These are phyloP conservation scores for Phthorimaea operculella DNA, from an alignment of 1,140 invertebrate genomes.

Conservation along the genomic window DNA sequence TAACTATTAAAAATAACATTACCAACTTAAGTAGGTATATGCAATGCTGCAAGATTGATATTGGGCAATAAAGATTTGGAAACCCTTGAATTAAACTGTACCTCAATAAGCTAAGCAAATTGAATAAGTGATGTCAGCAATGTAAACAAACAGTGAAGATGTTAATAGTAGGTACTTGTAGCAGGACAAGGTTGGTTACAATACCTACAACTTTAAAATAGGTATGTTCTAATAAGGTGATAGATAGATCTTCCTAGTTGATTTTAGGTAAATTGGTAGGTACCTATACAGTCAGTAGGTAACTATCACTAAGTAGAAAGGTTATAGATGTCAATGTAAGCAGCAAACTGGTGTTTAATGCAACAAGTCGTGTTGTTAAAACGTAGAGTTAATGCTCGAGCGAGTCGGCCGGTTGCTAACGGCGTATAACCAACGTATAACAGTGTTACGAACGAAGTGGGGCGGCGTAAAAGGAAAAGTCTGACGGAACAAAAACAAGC, in stretches of 20 bases:
- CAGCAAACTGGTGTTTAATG: neutral
- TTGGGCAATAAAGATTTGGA: too few relatives aligned
- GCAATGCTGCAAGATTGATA: too few relatives aligned
- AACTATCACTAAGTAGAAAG: too few relatives aligned
- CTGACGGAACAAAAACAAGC: constrained; percentile 56
- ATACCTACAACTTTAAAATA: neutral
- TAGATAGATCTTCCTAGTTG: too few relatives aligned
- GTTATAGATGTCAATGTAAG: neutral
- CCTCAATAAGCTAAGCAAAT: too few relatives aligned
- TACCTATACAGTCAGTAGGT: neutral
- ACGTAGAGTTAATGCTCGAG: neutral
- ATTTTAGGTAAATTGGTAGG: neutral
- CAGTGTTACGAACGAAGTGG: constrained; percentile 23
- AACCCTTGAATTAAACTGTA: too few relatives aligned
- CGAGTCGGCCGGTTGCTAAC: constrained; percentile 17
- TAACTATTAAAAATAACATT: too few relatives aligned
- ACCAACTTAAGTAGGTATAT: too few relatives aligned
- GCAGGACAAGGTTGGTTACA: neutral
- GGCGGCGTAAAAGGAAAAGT: constrained; percentile 48
- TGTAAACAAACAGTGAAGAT: neutral
- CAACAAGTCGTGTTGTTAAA: neutral
- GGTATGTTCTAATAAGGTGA: too few relatives aligned
- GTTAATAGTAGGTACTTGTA: neutral
- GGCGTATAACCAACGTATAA: constrained; percentile 16
- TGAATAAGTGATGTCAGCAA: neutral